phyloP scores from a whole-genome alignment of 2,888 invertebrate genomes.

The Taenaris catops region DNA sequence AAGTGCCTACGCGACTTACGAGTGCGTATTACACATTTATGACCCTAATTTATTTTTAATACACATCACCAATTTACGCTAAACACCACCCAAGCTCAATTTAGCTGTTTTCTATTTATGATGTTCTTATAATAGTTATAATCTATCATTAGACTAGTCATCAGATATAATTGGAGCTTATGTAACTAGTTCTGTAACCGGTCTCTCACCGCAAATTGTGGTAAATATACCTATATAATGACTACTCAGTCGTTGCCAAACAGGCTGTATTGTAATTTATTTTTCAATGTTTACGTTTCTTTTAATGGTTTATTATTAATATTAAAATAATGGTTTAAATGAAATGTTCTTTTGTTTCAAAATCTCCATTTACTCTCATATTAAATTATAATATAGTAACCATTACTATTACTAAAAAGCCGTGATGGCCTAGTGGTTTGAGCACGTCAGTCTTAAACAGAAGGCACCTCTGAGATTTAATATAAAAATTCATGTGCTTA shows the following conservation, averaged over 20 bases:
- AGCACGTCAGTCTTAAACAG: no score
- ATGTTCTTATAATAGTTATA: conserved; percentile 15
- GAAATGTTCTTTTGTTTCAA: no score
- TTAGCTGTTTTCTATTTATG: conserved; percentile 12
- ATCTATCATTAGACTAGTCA: conserved; percentile 20
- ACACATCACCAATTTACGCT: conserved; percentile 1
- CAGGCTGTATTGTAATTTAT: conserved; percentile 15
- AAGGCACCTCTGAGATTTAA: no score
- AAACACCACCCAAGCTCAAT: conserved; percentile 4
- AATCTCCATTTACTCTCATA: no score
- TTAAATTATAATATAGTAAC: no score
- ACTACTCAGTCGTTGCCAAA: conserved; percentile 21
- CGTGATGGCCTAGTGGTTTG: no score
- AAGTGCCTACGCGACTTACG: no score
- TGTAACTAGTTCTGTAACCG: conserved; percentile 22
- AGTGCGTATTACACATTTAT: neutral
- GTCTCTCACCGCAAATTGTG: conserved; percentile 24
- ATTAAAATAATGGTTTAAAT: no score
- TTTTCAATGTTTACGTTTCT: conserved; percentile 8
- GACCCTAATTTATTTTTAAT: conserved; percentile 8
- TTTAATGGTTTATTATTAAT: no score
- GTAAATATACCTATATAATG: conserved; percentile 28
- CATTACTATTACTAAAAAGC: no score
- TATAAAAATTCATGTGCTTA: no score
- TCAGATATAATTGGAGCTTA: conserved; percentile 26